Percentiles rank a stretch among this genome's conserved stretches.
These are phyloP conservation scores for Sympetrum striolatum DNA, from an alignment of 2,888 invertebrate genomes.

Conservation along the genomic window DNA sequence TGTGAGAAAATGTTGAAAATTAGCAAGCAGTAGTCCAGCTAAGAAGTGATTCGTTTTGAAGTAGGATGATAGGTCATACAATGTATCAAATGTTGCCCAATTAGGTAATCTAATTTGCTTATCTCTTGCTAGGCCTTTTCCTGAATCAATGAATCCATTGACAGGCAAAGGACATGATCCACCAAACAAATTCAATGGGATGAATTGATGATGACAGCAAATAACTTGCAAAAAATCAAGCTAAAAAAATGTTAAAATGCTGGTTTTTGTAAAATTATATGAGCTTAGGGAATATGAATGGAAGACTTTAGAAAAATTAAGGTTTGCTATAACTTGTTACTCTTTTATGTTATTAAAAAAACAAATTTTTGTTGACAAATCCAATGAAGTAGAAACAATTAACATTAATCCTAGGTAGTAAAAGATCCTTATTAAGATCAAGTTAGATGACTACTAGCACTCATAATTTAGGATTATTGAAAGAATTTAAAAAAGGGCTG, in stretches of 20 bases:
- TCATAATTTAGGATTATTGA: too few species aligned
- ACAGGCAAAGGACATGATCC: not conserved
- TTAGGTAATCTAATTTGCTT: not conserved
- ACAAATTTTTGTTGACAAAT: too few species aligned
- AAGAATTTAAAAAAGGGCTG: too few species aligned
- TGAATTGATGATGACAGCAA: conserved; percentile 94
- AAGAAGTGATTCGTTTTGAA: not conserved
- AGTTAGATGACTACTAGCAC: too few species aligned
- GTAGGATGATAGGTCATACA: not conserved
- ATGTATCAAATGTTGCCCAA: not conserved
- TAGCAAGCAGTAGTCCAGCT: not conserved
- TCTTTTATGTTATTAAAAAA: too few species aligned
- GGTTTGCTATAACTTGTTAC: too few species aligned
- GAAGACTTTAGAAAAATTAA: too few species aligned
- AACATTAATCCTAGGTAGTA: too few species aligned
- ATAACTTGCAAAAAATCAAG: conserved; percentile 91
- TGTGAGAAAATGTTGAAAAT: not conserved
- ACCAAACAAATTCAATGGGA: conserved; percentile 77
- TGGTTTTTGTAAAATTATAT: too few species aligned
- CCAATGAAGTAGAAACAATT: too few species aligned
- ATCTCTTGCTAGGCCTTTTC: not conserved
- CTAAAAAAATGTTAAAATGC: conserved; percentile 59
- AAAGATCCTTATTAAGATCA: too few species aligned
- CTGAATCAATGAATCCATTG: not conserved
- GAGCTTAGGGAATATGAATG: too few species aligned